Evolutionary conservation across 2,113 vertebrate species (phyloP), one percentile per base, ranked within the genome.

Genomic region (Lamprologus callipterus): DNA sequence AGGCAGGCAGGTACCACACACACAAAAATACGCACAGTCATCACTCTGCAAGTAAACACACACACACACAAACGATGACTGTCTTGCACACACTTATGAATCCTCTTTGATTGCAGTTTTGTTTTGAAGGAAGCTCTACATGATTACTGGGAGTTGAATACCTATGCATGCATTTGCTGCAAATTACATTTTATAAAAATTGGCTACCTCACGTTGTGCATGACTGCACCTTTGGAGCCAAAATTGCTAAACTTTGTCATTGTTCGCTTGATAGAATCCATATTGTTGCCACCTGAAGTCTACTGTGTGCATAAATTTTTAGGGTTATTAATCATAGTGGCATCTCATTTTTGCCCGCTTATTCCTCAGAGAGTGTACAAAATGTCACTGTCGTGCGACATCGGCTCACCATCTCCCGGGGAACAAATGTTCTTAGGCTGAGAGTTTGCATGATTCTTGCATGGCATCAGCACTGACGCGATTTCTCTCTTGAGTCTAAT

Each of bases 311-410:
- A 83, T 89, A 42, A 37, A 63, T 83, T 78, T 91, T 89, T 82
- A 60, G 55, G 81, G 91, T 89, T 92, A 93, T 94, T 94, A 89
- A 94, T 96, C 93, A 94, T 86, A 17, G 87, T 91, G 91, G 85
- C 93, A 86, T 93, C 82, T 95, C 89, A 88, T 92, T 93, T 94
- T 89, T 87, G 75, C 35, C 1, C 13, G 28, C 79, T 80, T 88
- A 83, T 89, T 89, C 92, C 92, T 63, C 68, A 11, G 85, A 84
- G 92, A 73, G 80, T 49, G 55, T 80, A 12, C 37, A 51, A 60
- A 73, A 68, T 91, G 87, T 92, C 49, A 78, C 80, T 86, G 89
- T 85, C 84, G 33, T 78, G 70, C 78, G 47, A 81, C 91, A 35
- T 84, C 60, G 37, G 73, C 82, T 82, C 80, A 1, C 57, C 49